Conservation (phyloP, 2,797 vertebrate species). For the Jordanella pulchra region DNA sequence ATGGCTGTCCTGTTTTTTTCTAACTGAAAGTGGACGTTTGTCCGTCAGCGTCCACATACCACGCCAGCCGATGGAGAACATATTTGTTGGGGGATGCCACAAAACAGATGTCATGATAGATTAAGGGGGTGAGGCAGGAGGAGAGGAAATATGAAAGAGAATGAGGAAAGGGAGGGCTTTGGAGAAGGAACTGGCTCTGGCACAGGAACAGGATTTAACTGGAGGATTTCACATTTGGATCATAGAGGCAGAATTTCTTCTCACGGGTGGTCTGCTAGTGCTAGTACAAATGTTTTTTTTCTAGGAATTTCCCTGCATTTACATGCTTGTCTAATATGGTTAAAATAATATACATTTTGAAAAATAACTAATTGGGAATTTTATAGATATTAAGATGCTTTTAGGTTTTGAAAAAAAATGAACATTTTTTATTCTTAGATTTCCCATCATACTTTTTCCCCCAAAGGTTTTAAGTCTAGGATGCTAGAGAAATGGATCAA, state of each 20-base stretch:
- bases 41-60: constrained; percentile 27
- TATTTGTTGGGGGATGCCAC: constrained; percentile 41
- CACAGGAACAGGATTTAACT: constrained; percentile 64
- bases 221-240: constrained; percentile 69
- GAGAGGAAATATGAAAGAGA: constrained; percentile 63
- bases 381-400: neutral
- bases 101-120: constrained; percentile 68
- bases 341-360: neutral
- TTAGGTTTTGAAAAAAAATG: neutral
- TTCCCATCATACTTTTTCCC: neutral
- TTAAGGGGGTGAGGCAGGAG: constrained; percentile 64
- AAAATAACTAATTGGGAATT: neutral
- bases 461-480: neutral
- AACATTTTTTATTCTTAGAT: neutral
- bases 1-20: constrained; percentile 39
- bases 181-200: constrained; percentile 62
- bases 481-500: neutral
- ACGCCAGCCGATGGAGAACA: constrained; percentile 34
- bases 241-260: constrained; percentile 60
- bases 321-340: constrained; percentile 14
- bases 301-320: constrained; percentile 44
- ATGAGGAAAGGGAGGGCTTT: constrained; percentile 32
- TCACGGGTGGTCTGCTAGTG: constrained; percentile 74
- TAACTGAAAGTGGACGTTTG: constrained; percentile 33
- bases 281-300: constrained; percentile 23